phyloP scores from a whole-genome alignment of 2,888 invertebrate genomes.

The Odontomyia ornata region DNA sequence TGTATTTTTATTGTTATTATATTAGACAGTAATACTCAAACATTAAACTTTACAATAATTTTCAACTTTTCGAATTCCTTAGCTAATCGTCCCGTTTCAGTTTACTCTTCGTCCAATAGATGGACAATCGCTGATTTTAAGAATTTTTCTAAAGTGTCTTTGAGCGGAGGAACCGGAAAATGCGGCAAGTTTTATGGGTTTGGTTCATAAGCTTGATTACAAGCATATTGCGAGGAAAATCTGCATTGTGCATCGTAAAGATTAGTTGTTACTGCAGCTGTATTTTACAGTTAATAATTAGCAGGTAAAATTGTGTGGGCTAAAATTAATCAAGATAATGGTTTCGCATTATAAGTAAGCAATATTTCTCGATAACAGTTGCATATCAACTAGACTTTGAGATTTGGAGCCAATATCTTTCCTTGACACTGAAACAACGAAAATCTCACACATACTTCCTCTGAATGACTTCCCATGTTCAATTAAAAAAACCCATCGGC shows the following conservation, averaged over 20 bases:
- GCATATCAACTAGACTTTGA: conserved; percentile 30
- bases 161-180: conserved; percentile 82
- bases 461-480: too few relatives aligned
- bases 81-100: conserved; percentile 72
- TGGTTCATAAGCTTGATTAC: not conserved
- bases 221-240: not conserved
- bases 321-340: not conserved
- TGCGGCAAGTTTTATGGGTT: conserved; percentile 70
- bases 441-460: too few relatives aligned
- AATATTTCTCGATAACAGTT: conserved; percentile 33
- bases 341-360: not conserved
- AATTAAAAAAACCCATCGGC: too few relatives aligned
- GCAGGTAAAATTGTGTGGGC: not conserved
- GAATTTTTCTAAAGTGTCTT: conserved; percentile 80
- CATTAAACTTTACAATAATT: too few relatives aligned
- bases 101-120: conserved; percentile 75
- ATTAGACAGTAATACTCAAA: too few relatives aligned
- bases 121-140: conserved; percentile 80
- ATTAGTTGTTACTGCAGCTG: conserved; percentile 5
- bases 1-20: too few relatives aligned
- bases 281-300: not conserved
- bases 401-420: conserved; percentile 6
- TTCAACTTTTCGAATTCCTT: conserved; percentile 57
- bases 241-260: not conserved
- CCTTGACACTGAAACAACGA: conserved; percentile 23